Conservation (phyloP, 2,113 vertebrate species). For the Scartelaos histophorus region DNA sequence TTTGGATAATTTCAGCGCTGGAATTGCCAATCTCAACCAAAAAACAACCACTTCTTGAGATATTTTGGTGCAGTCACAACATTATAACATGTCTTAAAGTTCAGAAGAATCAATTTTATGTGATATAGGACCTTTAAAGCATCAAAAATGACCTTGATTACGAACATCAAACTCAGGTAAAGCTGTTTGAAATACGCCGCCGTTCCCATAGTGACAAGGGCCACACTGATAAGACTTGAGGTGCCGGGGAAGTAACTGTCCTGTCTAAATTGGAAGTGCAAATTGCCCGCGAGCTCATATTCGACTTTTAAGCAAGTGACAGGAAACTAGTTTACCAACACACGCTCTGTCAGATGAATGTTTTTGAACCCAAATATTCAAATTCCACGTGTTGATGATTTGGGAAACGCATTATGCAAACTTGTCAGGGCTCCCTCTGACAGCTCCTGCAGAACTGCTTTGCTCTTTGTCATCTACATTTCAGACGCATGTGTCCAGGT, state of each 20-base stretch:
- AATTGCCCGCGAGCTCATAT: not conserved
- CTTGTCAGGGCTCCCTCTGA: slow-evolving; percentile 19
- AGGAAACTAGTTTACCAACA: not conserved
- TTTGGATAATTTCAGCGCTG: no score
- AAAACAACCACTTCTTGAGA: no score
- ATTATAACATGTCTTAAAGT: no score
- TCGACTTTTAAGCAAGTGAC: not conserved
- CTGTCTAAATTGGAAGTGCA: not conserved
- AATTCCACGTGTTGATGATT: slow-evolving; percentile 4
- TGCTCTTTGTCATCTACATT: slow-evolving; percentile 39
- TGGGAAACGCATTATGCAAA: slow-evolving; percentile 22
- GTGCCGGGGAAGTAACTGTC: slow-evolving; percentile 9
- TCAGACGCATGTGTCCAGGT: slow-evolving; percentile 30
- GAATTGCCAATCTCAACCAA: no score
- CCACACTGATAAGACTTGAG: not conserved
- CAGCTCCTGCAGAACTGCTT: slow-evolving; percentile 28
- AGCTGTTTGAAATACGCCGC: not conserved
- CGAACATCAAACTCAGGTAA: not conserved
- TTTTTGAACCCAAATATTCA: slow-evolving; percentile 2
- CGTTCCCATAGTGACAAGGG: not conserved
- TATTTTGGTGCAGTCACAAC: no score
- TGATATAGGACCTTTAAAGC: no score
- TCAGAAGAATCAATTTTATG: no score
- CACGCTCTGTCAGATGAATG: not conserved
- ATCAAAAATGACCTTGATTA: no score